phyloP scores from a whole-genome alignment of 2,888 invertebrate genomes.

The Kryphioiulus occultus region DNA sequence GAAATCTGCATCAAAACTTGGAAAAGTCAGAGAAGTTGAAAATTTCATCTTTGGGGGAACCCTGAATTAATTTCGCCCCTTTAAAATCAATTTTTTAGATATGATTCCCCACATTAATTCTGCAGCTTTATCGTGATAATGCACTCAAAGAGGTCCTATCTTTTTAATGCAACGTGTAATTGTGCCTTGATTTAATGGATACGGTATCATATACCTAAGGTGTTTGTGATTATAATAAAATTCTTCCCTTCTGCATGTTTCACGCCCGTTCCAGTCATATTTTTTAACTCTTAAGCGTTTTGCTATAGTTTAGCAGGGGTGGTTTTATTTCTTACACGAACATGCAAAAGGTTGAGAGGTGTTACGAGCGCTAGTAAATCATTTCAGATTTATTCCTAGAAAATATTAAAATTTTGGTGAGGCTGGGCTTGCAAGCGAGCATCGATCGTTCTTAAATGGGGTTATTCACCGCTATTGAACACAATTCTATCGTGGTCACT shows the following conservation, averaged over 20 bases:
- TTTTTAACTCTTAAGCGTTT: neutral
- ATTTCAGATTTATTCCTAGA: neutral
- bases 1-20: no score
- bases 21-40: no score
- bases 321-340: neutral
- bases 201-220: no score
- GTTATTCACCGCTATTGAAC: conserved; percentile 24
- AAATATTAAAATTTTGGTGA: conserved; percentile 24
- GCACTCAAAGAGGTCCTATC: no score
- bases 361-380: neutral
- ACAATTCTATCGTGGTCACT: neutral
- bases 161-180: no score
- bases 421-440: neutral
- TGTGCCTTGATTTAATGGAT: no score
- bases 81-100: no score
- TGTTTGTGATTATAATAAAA: no score
- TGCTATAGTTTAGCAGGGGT: neutral
- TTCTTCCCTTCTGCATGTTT: neutral
- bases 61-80: no score
- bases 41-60: no score
- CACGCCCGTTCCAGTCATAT: neutral
- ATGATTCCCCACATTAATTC: no score
- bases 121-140: no score
- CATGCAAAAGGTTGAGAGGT: neutral
- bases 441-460: conserved; percentile 15